These are phyloP conservation scores for Lagorchestes hirsutus DNA, from an alignment of 2,797 vertebrate genomes.

Conservation along the genomic window DNA sequence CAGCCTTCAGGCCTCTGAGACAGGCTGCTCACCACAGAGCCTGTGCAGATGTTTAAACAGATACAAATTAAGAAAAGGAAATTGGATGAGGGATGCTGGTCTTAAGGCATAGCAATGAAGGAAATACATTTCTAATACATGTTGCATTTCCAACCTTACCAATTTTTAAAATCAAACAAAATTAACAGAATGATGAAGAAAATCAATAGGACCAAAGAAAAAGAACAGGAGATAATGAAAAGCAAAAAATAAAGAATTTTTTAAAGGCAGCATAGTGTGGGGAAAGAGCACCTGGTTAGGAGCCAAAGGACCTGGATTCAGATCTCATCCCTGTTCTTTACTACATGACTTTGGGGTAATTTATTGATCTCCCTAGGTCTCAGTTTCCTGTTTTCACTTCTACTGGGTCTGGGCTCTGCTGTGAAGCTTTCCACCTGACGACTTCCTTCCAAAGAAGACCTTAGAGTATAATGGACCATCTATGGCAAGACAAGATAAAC, in stretches of 20 bases:
- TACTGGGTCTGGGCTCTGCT: neutral
- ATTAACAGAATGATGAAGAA: constrained; percentile 37
- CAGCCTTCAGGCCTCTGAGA: constrained; percentile 21
- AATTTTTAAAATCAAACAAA: constrained; percentile 15
- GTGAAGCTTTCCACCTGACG: neutral
- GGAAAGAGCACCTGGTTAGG: no score
- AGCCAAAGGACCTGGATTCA: neutral
- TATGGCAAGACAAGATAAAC: neutral
- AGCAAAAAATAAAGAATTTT: neutral
- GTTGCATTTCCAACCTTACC: constrained; percentile 9
- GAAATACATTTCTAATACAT: constrained; percentile 44
- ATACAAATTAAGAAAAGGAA: constrained; percentile 50
- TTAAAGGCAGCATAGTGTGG: neutral
- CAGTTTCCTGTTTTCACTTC: neutral
- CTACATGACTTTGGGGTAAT: neutral
- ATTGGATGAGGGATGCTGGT: constrained; percentile 31
- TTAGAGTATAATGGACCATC: neutral
- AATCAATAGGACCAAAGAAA: constrained; percentile 20
- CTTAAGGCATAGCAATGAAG: constrained; percentile 20
- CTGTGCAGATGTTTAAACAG: constrained; percentile 27
- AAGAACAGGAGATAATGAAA: neutral
- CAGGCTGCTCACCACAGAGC: constrained; percentile 11
- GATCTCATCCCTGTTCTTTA: neutral
- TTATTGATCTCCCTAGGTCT: neutral
- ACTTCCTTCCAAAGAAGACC: neutral